Conservation (phyloP, 2,113 vertebrate species). For the Forbesichthys agassizii region DNA sequence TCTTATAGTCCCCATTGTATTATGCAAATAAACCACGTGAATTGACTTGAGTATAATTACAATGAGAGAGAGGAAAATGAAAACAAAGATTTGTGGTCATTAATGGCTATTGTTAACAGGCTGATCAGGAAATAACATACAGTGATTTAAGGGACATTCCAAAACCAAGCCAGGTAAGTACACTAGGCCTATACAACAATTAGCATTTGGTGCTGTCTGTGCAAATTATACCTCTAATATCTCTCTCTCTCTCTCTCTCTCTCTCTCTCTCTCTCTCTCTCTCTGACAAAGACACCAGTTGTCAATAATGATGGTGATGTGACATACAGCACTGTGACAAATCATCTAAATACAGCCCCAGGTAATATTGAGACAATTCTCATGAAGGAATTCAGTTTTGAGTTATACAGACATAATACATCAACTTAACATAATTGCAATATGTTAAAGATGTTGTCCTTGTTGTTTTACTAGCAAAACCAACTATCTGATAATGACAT, state of each 20-base stretch:
- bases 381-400: not conserved
- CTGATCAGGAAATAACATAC: constrained; percentile 10
- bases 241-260: not conserved
- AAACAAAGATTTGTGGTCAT: no score
- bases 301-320: constrained; percentile 3
- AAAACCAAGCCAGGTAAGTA: not conserved
- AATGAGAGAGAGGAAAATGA: not conserved
- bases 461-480: not conserved
- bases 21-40: not conserved
- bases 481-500: no score
- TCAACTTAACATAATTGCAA: not conserved
- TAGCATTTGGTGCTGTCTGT: not conserved
- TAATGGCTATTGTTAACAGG: constrained; percentile 10
- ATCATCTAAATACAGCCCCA: not conserved
- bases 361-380: constrained; percentile 4
- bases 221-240: no score
- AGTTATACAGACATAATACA: not conserved
- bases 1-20: no score
- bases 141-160: not conserved
- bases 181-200: not conserved
- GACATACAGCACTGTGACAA: constrained; percentile 24
- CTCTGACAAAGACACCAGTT: not conserved
- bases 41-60: not conserved
- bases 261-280: not conserved
- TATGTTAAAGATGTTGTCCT: not conserved